Evolutionary conservation across 1,140 invertebrate genomes (phyloP).

Genomic region (Drosophila nigrodunni): DNA sequence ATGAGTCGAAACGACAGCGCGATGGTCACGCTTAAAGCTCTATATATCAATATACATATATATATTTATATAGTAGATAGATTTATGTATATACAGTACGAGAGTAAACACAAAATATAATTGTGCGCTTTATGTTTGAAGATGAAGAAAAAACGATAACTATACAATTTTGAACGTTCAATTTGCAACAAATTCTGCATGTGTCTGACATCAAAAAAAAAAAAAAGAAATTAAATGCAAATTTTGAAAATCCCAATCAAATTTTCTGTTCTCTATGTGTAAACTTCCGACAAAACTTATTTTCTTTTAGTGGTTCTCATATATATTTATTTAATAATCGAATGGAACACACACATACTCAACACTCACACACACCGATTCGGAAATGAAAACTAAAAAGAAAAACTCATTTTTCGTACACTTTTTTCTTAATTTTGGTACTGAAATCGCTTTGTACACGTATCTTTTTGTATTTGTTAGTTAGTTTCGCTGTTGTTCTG

Average conservation of each 20-base stretch:
- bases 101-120: slow-evolving; percentile 15
- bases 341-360: slow-evolving; percentile 22
- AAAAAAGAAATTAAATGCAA: slow-evolving; percentile 62
- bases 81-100: slow-evolving; percentile 19
- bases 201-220: slow-evolving; percentile 44
- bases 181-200: slow-evolving; percentile 54
- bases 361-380: slow-evolving; percentile 6
- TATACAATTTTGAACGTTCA: slow-evolving; percentile 61
- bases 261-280: slow-evolving; percentile 35
- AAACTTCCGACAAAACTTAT: neutral
- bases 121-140: slow-evolving; percentile 28
- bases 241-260: slow-evolving; percentile 76
- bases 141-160: slow-evolving; percentile 26
- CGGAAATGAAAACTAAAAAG: slow-evolving; percentile 27
- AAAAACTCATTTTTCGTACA: slow-evolving; percentile 28
- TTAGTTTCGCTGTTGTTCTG: slow-evolving; percentile 47
- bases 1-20: slow-evolving; percentile 60
- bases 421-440: slow-evolving; percentile 43
- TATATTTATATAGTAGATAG: slow-evolving; percentile 16
- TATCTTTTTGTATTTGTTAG: slow-evolving; percentile 43
- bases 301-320: slow-evolving; percentile 1
- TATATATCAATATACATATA: slow-evolving; percentile 12
- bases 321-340: slow-evolving; percentile 22
- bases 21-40: slow-evolving; percentile 40
- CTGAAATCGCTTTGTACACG: slow-evolving; percentile 58